Conservation (phyloP, 2,113 vertebrate species). For the Origma solitaria region DNA sequence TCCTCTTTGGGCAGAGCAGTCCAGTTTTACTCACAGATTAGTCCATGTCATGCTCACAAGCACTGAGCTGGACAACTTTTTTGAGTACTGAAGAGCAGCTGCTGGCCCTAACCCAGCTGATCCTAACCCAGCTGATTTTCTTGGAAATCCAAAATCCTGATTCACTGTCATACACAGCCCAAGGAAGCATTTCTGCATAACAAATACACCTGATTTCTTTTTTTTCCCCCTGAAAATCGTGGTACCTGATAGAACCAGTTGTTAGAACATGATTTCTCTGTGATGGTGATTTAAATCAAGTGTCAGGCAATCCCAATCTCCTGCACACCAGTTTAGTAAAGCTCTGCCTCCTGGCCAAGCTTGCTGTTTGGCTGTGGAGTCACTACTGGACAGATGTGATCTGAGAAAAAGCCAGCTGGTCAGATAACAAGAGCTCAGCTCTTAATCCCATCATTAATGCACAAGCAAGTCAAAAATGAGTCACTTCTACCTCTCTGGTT, state of each 20-base stretch:
- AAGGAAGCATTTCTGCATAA: neutral
- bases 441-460: conserved; percentile 27
- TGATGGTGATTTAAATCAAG: neutral
- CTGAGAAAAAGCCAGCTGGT: conserved; percentile 5
- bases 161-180: neutral
- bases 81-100: neutral
- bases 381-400: neutral
- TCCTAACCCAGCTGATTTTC: neutral
- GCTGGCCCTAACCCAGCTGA: neutral
- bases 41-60: neutral
- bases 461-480: neutral
- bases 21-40: neutral
- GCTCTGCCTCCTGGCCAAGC: neutral
- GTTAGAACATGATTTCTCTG: neutral
- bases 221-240: neutral
- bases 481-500: conserved; percentile 35
- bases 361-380: neutral
- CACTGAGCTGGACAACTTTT: neutral
- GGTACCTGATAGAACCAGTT: neutral
- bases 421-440: conserved; percentile 13
- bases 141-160: neutral
- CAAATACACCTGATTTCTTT: neutral
- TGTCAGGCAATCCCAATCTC: neutral
- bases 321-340: neutral
- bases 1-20: neutral